Evolutionary conservation across 2,113 vertebrate genomes (phyloP).

Genomic region (Psammodynastes pulverulentus): DNA sequence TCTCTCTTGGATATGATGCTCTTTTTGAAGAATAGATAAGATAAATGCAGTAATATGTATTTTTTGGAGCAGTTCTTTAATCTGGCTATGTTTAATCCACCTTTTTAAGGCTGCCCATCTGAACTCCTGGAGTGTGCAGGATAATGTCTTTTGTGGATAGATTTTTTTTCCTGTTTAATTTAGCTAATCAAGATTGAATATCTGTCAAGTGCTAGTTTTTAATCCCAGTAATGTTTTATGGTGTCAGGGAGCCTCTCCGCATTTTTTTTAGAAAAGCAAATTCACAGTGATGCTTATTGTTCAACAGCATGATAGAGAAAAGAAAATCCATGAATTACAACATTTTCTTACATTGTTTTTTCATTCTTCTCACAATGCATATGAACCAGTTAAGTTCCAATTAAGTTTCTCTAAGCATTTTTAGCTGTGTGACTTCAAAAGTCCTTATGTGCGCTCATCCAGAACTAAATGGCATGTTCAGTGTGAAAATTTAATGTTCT

Average conservation of each 20-base stretch:
- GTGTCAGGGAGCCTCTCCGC: background rate
- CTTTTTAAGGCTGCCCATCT: background rate
- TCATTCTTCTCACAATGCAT: background rate
- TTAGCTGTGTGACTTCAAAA: background rate
- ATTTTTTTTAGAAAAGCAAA: background rate
- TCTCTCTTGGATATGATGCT: background rate
- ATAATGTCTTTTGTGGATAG: background rate
- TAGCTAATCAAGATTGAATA: constrained; percentile 6
- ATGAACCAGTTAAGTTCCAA: background rate
- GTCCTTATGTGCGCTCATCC: background rate
- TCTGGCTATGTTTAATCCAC: background rate
- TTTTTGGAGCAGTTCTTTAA: background rate
- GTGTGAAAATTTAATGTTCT: background rate
- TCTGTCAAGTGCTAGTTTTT: background rate
- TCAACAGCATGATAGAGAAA: background rate
- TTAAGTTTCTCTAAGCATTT: background rate
- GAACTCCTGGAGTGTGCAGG: background rate
- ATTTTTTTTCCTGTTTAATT: background rate
- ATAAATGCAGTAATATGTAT: background rate
- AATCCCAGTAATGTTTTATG: background rate
- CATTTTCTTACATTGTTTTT: background rate
- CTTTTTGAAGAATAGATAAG: background rate
- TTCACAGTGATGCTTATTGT: background rate
- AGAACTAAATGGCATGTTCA: background rate
- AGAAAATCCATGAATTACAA: background rate